A percentile compares a stretch with the other conserved stretches of the same genome.
phyloP scores from a whole-genome alignment of 2,797 vertebrate genomes.

The Takifugu ocellatus region DNA sequence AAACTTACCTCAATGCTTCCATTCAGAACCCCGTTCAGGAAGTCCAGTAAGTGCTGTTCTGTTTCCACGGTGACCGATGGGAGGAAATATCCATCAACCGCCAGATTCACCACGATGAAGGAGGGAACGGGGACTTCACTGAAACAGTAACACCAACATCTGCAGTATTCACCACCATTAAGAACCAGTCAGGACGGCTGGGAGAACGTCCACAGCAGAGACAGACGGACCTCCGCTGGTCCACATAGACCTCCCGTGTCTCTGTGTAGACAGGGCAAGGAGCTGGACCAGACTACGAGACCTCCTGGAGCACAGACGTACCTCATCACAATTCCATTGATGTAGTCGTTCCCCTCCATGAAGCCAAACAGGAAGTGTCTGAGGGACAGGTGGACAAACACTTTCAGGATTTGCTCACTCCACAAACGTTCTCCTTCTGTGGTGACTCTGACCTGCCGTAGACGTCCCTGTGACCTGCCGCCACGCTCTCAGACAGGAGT shows the following conservation, averaged over 20 bases:
- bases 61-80: constrained; percentile 73
- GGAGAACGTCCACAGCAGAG: too few relatives aligned
- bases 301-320: too few relatives aligned
- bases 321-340: constrained; percentile 89
- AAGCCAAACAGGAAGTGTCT: constrained; percentile 92
- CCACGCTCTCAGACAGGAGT: constrained; percentile 81
- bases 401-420: not conserved
- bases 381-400: not conserved
- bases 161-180: not conserved
- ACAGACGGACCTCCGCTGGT: too few relatives aligned
- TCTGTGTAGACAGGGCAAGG: too few relatives aligned
- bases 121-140: constrained; percentile 85
- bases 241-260: too few relatives aligned
- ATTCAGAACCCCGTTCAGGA: constrained; percentile 83
- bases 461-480: constrained; percentile 79
- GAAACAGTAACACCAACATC: constrained; percentile 1
- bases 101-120: constrained; percentile 87
- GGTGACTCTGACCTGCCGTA: constrained; percentile 79
- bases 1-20: constrained; percentile 78
- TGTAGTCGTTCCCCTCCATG: constrained; percentile 86
- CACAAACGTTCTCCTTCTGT: not conserved
- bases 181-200: not conserved
- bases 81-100: constrained; percentile 90
- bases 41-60: constrained; percentile 82
- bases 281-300: too few relatives aligned